Evolutionary conservation across 2,797 vertebrate species (phyloP), one percentile per base, ranked within the genome.

Genomic region (Sphenodon punctatus): DNA sequence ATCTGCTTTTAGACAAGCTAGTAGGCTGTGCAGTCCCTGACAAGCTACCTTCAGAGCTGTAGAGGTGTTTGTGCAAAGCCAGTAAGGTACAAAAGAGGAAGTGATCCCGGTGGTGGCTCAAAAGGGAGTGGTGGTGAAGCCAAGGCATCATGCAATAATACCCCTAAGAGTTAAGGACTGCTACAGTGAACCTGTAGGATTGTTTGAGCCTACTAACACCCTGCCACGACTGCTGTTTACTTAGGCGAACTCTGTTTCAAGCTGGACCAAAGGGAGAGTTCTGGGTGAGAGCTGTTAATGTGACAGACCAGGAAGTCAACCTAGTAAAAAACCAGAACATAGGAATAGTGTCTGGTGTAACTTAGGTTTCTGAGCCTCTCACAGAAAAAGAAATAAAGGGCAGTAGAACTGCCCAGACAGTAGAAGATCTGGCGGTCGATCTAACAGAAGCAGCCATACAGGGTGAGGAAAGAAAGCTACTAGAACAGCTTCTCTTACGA

Each of bases 181-280:
- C 11, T 81, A 49, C 23, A 74, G 41, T 23, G n/a, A n/a, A n/a
- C n/a, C n/a, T n/a, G n/a, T n/a, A n/a, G n/a, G n/a, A n/a, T n/a
- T n/a, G n/a, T n/a, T n/a, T n/a, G n/a, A n/a, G n/a, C n/a, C n/a
- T n/a, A n/a, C n/a, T n/a, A n/a, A n/a, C n/a, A n/a, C n/a, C 38
- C 81, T 68, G 61, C 56, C 71, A 25, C 38, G 53, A 67, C 80
- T 68, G 80, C 30, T 7, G 41, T 80, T 38, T 38, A 72, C 19
- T 45, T 82, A 53, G 56, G 27, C 78, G 2, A 38, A 22, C 30
- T 64, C 61, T 67, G 43, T 68, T 64, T 32, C 61, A 61, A 88
- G 41, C 23, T 75, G 49, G 30, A 72, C 43, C n/a, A n/a, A n/a
- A n/a, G n/a, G n/a, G n/a, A n/a, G n/a, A n/a, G n/a, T n/a, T n/a